These are phyloP conservation scores for Phoeniculus purpureus DNA, from an alignment of 2,797 vertebrate genomes.

Conservation along the genomic window DNA sequence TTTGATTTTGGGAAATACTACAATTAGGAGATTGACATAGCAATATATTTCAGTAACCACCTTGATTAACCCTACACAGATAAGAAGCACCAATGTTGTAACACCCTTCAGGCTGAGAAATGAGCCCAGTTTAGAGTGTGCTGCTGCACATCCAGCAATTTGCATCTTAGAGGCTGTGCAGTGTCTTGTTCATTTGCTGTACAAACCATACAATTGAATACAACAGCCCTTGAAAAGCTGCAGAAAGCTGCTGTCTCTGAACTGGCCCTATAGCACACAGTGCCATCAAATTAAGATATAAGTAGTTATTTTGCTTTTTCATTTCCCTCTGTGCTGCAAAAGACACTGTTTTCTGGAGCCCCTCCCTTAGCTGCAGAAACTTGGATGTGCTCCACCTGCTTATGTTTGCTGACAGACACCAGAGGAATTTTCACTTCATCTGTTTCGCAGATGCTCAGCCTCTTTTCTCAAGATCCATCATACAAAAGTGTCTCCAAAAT, in stretches of 20 bases:
- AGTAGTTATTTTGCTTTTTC: not conserved
- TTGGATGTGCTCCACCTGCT: constrained; percentile 42
- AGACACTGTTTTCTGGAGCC: not conserved
- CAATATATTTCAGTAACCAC: not conserved
- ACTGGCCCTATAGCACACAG: not conserved
- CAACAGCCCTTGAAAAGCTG: not conserved
- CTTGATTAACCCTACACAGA: not conserved
- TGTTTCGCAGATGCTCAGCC: constrained; percentile 50
- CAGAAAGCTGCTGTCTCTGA: not conserved
- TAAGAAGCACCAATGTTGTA: not conserved
- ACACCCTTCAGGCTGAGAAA: not conserved
- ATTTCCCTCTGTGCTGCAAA: constrained; percentile 26
- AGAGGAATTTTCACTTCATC: constrained; percentile 51
- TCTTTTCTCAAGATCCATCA: constrained; percentile 31
- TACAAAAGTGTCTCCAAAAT: constrained; percentile 37
- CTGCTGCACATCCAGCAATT: not conserved
- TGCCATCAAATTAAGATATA: not conserved
- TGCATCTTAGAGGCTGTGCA: not conserved
- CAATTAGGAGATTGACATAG: not conserved
- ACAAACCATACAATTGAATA: not conserved
- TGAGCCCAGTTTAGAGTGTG: not conserved
- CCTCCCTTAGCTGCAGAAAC: constrained; percentile 34
- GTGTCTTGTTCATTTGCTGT: not conserved
- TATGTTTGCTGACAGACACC: constrained; percentile 35
- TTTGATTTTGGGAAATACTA: constrained; percentile 9